Evolutionary conservation across 2,888 invertebrate species (phyloP), one percentile per base, ranked within the genome.

Genomic region (Epiperipatus broadwayi): DNA sequence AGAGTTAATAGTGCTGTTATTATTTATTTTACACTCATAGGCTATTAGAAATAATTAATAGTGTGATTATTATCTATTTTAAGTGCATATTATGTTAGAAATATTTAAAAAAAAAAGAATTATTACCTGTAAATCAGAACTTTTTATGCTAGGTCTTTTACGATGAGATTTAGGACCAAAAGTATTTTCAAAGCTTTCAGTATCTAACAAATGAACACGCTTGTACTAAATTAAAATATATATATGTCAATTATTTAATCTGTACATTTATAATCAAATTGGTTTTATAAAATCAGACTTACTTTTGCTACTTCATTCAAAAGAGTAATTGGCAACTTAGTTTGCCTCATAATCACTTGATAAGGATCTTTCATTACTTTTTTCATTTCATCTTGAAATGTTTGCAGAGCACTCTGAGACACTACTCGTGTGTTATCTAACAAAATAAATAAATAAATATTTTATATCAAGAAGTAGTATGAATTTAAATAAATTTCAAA

Each of bases 311-410:
- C 79, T 59, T 95, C 93, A 59, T 91, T 85, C 1, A 99, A 67
- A 37, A 99, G 64, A 1, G 91, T 84, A 18, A 95, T 75, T 0
- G 97, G 97, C 41, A 97, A 64, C 52, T 78, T 80, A 0, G 97
- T 87, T 14, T 91, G 85, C 59, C 77, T 83, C 85, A 99, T 87
- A 5, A 99, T 73, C 14, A 99, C 81, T 65, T 93, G 83, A 57
- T 93, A 99, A 0, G 97, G 95, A 63, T 95, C 89, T 54, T 78
- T 85, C 38, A 87, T 69, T 21, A 80, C 93, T 51, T 81, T 80
- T 14, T 87, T 89, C 56, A 99, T 72, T 62, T 93, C 93, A 29
- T 80, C 80, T 65, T 97, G 68, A 52, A 71, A 70, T 40, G 57
- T 63, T 53, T 70, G 70, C 30, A 69, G 54, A 29, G 67, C 65